A percentile compares a stretch with the other conserved stretches of the same genome.
Evolutionary conservation across 2,113 vertebrate species (phyloP).

Genomic region (Redunca redunca): DNA sequence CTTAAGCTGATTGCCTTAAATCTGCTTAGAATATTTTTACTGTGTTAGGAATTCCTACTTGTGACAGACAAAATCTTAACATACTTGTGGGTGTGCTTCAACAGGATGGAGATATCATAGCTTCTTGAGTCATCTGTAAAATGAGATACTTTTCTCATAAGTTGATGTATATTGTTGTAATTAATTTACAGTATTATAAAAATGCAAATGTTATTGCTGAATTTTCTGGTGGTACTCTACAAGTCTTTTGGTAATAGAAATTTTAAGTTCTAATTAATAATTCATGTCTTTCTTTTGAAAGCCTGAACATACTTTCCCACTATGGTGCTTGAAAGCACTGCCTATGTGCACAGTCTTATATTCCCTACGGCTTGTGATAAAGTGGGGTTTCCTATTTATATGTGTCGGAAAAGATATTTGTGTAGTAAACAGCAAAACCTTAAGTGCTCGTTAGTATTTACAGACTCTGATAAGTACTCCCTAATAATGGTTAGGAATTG

Average conservation of each 20-base stretch:
- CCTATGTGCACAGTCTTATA: background rate
- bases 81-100: background rate
- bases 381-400: background rate
- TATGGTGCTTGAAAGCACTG: background rate
- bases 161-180: background rate
- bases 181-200: background rate
- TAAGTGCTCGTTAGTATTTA: background rate
- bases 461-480: background rate
- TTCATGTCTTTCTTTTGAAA: conserved; percentile 15
- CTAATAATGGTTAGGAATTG: background rate
- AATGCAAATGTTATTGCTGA: background rate
- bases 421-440: background rate
- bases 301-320: background rate
- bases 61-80: background rate
- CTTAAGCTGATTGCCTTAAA: background rate
- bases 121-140: background rate
- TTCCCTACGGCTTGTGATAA: background rate
- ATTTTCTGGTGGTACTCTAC: background rate
- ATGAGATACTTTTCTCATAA: background rate
- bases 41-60: background rate
- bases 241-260: background rate
- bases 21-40: background rate
- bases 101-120: background rate
- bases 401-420: background rate
- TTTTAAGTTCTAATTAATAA: background rate